These are phyloP conservation scores for Mormyrus lacerda DNA, from an alignment of 2,113 vertebrate species.

Conservation along the genomic window DNA sequence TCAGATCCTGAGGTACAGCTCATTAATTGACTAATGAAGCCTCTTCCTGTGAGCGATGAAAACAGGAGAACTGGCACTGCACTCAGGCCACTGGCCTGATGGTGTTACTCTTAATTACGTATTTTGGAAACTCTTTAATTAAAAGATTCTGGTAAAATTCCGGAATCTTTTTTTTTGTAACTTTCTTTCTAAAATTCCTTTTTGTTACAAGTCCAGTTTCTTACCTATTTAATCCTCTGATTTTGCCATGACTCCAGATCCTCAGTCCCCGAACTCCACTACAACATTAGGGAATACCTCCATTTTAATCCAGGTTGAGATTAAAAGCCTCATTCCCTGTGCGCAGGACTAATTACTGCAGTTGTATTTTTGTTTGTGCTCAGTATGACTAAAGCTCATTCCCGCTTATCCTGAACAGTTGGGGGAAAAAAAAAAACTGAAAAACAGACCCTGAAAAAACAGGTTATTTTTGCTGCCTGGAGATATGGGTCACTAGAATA, in stretches of 20 bases:
- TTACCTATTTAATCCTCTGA: background rate
- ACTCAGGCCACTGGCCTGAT: background rate
- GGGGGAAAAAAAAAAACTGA: background rate
- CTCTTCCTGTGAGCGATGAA: background rate
- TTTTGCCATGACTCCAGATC: background rate
- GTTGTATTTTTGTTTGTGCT: background rate
- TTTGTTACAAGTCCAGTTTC: background rate
- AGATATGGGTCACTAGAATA: background rate
- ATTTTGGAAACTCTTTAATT: background rate
- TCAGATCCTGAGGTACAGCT: background rate
- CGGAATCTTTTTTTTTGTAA: background rate
- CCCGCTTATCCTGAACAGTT: background rate
- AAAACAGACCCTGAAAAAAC: background rate
- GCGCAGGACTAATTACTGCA: background rate
- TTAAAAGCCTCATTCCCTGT: background rate
- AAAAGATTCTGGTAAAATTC: background rate
- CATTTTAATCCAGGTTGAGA: background rate
- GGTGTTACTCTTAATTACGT: background rate
- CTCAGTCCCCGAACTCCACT: background rate
- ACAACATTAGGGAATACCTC: background rate
- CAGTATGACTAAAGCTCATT: background rate
- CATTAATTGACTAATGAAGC: background rate
- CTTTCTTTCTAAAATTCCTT: background rate
- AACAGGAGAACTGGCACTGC: background rate
- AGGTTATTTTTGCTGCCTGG: background rate